phyloP scores from a whole-genome alignment of 2,113 vertebrate genomes.

The Tonatia bakeri region DNA sequence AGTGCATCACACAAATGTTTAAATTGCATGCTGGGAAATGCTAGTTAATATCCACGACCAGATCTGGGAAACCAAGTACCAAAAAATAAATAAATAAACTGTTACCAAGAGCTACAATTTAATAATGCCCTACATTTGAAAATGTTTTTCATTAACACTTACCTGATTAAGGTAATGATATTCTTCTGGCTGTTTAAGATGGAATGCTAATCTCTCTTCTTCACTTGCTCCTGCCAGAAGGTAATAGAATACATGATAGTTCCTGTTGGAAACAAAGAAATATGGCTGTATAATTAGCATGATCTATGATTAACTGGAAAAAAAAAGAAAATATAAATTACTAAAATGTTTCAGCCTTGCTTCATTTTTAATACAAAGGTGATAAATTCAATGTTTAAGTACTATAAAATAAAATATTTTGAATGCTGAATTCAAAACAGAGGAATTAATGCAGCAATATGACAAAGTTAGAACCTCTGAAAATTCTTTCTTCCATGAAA shows the following conservation, averaged over 20 bases:
- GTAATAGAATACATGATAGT: conserved; percentile 99
- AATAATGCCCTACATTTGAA: conserved; percentile 33
- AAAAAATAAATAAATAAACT: not conserved
- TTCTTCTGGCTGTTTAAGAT: conserved; percentile 95
- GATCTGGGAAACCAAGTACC: conserved; percentile 12
- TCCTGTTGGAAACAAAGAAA: conserved; percentile 82
- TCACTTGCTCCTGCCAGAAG: conserved; percentile 96
- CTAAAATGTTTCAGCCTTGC: not conserved
- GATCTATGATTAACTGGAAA: not conserved
- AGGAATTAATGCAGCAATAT: not conserved
- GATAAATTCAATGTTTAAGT: conserved; percentile 31
- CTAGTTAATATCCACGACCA: conserved; percentile 6
- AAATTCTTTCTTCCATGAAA: conserved; percentile 22
- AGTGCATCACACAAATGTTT: not conserved
- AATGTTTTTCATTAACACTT: conserved; percentile 58
- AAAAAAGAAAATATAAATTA: not conserved
- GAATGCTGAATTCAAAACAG: not conserved
- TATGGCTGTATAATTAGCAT: conserved; percentile 18
- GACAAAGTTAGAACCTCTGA: not conserved
- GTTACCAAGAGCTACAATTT: conserved; percentile 18
- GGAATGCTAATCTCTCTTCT: conserved; percentile 93
- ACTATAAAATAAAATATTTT: conserved; percentile 12
- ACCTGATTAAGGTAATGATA: conserved; percentile 99
- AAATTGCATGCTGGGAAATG: not conserved
- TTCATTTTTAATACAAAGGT: conserved; percentile 18